These are phyloP conservation scores for Aythya baeri DNA, from an alignment of 2,113 vertebrate species.

Conservation along the genomic window DNA sequence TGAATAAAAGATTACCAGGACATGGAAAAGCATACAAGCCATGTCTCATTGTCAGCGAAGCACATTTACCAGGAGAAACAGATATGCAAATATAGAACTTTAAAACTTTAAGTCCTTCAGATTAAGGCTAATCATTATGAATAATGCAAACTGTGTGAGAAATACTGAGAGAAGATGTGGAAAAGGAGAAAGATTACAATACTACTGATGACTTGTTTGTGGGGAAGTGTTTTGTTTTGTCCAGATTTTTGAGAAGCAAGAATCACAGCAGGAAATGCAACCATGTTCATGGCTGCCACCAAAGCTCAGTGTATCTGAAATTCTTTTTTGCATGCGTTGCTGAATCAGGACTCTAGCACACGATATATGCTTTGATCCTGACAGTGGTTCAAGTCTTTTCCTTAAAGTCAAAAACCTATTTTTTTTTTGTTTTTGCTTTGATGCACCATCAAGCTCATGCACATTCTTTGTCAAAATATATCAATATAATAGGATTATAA, in stretches of 20 bases:
- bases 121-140: slow-evolving; percentile 66
- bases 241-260: slow-evolving; percentile 8
- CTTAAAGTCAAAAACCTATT: slow-evolving; percentile 35
- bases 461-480: slow-evolving; percentile 35
- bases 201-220: slow-evolving; percentile 29
- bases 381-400: background rate
- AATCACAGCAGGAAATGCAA: slow-evolving; percentile 30
- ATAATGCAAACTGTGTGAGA: slow-evolving; percentile 66
- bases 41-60: slow-evolving; percentile 32
- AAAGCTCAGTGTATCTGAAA: slow-evolving; percentile 16
- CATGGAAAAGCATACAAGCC: slow-evolving; percentile 36
- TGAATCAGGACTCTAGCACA: slow-evolving; percentile 10
- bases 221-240: background rate
- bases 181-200: slow-evolving; percentile 23
- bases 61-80: slow-evolving; percentile 40
- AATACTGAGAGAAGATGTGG: slow-evolving; percentile 16
- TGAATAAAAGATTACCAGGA: slow-evolving; percentile 62
- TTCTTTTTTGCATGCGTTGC: slow-evolving; percentile 15
- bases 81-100: slow-evolving; percentile 64
- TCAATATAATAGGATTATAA: slow-evolving; percentile 25
- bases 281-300: background rate
- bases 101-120: slow-evolving; percentile 60
- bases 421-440: slow-evolving; percentile 31
- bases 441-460: slow-evolving; percentile 32
- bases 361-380: slow-evolving; percentile 36